These are phyloP conservation scores for Sceliomorpha sp. DNA, from an alignment of 2,888 invertebrate genomes.

Conservation along the genomic window DNA sequence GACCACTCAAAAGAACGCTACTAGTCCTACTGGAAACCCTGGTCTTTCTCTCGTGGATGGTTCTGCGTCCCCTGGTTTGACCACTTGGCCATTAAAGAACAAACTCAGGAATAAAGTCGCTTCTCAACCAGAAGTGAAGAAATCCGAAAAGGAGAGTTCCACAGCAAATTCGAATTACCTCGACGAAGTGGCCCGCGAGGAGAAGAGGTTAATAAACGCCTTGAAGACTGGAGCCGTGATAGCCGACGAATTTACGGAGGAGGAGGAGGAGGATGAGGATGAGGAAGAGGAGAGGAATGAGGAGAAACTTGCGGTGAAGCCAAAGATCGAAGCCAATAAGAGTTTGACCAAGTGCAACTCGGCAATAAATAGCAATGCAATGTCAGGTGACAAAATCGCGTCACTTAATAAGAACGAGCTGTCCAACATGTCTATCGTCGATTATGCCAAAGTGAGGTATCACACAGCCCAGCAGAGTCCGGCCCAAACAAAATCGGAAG, in stretches of 20 bases:
- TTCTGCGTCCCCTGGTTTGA: conserved; percentile 75
- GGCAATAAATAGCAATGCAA: conserved; percentile 16
- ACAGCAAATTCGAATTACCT: conserved; percentile 76
- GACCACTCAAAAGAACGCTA: conserved; percentile 46
- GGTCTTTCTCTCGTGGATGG: conserved; percentile 12
- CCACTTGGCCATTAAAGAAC: conserved; percentile 85
- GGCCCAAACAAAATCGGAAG: conserved; percentile 76
- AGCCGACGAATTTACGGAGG: conserved; percentile 78
- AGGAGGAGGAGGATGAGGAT: conserved; percentile 9
- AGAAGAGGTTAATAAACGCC: conserved; percentile 89
- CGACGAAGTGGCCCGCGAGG: conserved; percentile 90
- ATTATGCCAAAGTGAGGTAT: conserved; percentile 85
- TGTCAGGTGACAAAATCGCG: conserved; percentile 31
- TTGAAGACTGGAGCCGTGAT: conserved; percentile 87
- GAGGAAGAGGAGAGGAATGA: conserved; percentile 17
- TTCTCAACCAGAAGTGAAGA: conserved; percentile 59
- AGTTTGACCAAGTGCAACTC: conserved; percentile 6
- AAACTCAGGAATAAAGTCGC: conserved; percentile 80
- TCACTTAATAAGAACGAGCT: conserved; percentile 61
- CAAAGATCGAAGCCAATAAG: conserved; percentile 26
- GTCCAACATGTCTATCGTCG: conserved; percentile 82
- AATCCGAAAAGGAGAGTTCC: conserved; percentile 22
- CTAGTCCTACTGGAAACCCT: conserved; percentile 17
- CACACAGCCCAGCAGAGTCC: conserved; percentile 81
- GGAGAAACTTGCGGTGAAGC: conserved; percentile 1